Percentiles rank a stretch among this genome's conserved stretches.
Evolutionary conservation across 2,797 vertebrate species (phyloP).

Genomic region (Silurus aristotelis): DNA sequence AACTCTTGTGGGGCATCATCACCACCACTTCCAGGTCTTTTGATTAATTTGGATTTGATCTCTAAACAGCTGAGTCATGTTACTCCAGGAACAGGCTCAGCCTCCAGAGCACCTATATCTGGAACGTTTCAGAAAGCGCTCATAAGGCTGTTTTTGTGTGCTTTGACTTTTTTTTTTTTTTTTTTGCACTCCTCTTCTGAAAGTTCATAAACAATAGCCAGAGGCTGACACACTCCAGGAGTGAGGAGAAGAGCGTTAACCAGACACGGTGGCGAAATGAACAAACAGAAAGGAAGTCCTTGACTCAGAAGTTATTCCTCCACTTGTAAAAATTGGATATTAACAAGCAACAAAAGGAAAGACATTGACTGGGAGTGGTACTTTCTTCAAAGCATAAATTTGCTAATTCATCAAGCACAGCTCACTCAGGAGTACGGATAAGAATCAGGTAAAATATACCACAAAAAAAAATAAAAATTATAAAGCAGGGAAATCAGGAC

Average conservation of each 20-base stretch:
- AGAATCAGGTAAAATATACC: not conserved
- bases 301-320: not conserved
- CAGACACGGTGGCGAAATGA: slow-evolving; percentile 42
- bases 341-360: not conserved
- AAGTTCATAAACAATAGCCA: slow-evolving; percentile 55
- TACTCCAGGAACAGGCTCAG: slow-evolving; percentile 25
- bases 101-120: slow-evolving; percentile 41
- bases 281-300: slow-evolving; percentile 39
- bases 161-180: slow-evolving; percentile 24
- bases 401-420: not conserved
- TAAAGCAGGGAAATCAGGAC: too few relatives aligned
- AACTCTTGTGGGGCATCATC: slow-evolving; percentile 15
- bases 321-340: slow-evolving; percentile 20
- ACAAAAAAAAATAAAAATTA: not conserved
- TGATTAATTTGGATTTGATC: not conserved
- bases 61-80: slow-evolving; percentile 28
- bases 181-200: slow-evolving; percentile 15
- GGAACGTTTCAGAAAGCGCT: slow-evolving; percentile 40
- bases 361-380: not conserved
- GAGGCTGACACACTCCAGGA: slow-evolving; percentile 55
- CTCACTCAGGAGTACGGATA: not conserved
- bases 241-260: slow-evolving; percentile 6
- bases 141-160: slow-evolving; percentile 32
- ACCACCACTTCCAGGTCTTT: slow-evolving; percentile 23
- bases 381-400: not conserved